phyloP scores from a whole-genome alignment of 2,888 invertebrate genomes.

The Nycteola revayana region DNA sequence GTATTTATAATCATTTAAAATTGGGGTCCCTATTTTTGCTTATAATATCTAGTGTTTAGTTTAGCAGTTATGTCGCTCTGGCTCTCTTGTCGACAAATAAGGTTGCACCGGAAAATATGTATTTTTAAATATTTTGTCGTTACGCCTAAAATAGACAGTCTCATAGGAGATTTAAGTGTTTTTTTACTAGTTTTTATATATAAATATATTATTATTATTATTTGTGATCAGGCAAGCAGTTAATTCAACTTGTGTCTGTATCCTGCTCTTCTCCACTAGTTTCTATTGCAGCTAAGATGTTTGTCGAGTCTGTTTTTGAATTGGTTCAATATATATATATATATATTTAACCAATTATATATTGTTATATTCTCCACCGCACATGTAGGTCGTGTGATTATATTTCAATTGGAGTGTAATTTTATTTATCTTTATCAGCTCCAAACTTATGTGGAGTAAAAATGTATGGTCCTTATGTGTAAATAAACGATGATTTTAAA shows the following conservation, averaged over 20 bases:
- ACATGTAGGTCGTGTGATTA: slow-evolving; percentile 31
- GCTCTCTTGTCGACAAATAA: too few species aligned
- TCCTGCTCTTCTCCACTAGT: too few species aligned
- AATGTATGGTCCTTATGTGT: slow-evolving; percentile 50
- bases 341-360: too few species aligned
- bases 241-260: too few species aligned
- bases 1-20: too few species aligned
- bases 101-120: slow-evolving; percentile 10
- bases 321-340: too few species aligned
- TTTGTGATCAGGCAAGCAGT: too few species aligned
- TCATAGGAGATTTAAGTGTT: slow-evolving; percentile 5
- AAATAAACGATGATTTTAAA: slow-evolving; percentile 56
- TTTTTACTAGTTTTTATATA: slow-evolving; percentile 3
- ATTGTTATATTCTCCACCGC: slow-evolving; percentile 30
- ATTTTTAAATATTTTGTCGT: slow-evolving; percentile 10
- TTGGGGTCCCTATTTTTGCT: too few species aligned
- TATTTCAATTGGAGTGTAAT: slow-evolving; percentile 34
- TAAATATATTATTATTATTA: slow-evolving; percentile 6
- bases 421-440: slow-evolving; percentile 29
- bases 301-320: too few species aligned
- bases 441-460: slow-evolving; percentile 32
- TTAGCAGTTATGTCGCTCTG: too few species aligned
- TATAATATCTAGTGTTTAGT: too few species aligned
- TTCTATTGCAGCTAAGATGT: too few species aligned
- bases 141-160: slow-evolving; percentile 18